Evolutionary conservation across 2,888 invertebrate genomes (phyloP).

Genomic region (Neoitamus cyanurus): DNA sequence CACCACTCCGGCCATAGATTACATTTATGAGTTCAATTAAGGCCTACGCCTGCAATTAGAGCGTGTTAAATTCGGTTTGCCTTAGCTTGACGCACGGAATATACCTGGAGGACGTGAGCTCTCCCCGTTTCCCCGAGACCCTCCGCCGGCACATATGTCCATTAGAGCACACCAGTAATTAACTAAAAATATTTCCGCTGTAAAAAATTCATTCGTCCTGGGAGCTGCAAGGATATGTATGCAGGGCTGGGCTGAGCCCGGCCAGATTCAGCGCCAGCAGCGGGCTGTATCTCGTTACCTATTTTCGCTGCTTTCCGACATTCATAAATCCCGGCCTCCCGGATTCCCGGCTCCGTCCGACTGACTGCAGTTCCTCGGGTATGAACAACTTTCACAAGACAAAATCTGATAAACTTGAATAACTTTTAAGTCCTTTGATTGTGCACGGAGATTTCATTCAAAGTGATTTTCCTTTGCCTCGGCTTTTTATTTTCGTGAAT

Average conservation of each 20-base stretch:
- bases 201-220: constrained; percentile 9
- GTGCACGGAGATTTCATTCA: constrained; percentile 37
- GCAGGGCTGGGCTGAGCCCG: background rate
- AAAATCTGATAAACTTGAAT: constrained; percentile 39
- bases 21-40: constrained; percentile 20
- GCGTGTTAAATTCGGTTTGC: background rate
- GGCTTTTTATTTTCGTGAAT: constrained; percentile 20
- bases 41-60: background rate
- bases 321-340: constrained; percentile 11
- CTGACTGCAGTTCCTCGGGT: background rate
- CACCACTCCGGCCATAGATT: background rate
- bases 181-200: constrained; percentile 27
- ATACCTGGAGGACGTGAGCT: background rate
- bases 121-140: background rate
- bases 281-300: constrained; percentile 10
- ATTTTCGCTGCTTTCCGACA: background rate
- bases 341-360: background rate
- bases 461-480: constrained; percentile 25
- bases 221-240: background rate
- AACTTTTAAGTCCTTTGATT: constrained; percentile 38
- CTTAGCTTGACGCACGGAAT: background rate
- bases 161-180: background rate
- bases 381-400: constrained; percentile 33
- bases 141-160: background rate
- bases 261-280: background rate